These are phyloP conservation scores for Aphis craccivora DNA, from an alignment of 1,140 invertebrate species.

Conservation along the genomic window DNA sequence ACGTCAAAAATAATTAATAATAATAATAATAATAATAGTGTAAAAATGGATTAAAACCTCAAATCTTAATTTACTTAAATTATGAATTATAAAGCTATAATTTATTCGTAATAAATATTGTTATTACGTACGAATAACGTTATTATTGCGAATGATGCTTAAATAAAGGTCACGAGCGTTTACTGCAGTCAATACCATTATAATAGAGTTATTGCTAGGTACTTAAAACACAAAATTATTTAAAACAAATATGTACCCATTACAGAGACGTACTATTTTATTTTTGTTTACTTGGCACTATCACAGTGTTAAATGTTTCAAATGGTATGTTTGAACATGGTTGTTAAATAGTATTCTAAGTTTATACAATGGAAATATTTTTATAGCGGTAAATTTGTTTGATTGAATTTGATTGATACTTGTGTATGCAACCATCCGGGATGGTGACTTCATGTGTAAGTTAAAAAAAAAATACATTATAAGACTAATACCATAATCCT, in stretches of 20 bases:
- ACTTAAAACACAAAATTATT: not conserved
- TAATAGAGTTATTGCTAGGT: too few species aligned
- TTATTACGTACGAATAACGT: too few species aligned
- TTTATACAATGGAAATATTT: constrained; percentile 1
- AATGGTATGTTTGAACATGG: not conserved
- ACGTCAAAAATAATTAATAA: too few species aligned
- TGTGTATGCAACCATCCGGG: not conserved
- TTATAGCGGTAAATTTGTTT: not conserved
- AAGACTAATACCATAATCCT: not conserved
- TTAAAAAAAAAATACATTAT: not conserved
- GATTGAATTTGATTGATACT: not conserved
- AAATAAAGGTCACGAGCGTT: not conserved
- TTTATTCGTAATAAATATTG: not conserved
- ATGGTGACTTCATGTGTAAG: not conserved
- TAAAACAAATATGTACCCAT: not conserved
- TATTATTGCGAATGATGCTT: not conserved
- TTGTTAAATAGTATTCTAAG: not conserved
- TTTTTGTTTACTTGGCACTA: not conserved
- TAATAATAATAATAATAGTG: too few species aligned
- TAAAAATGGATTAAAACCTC: too few species aligned
- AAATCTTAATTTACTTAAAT: too few species aligned
- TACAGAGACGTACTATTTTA: not conserved
- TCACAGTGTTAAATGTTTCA: not conserved
- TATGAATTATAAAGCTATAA: not conserved
- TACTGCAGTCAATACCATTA: not conserved